Base-by-base conservation (phyloP, 2,113 vertebrate species). In the Sorex fumeus region DNA sequence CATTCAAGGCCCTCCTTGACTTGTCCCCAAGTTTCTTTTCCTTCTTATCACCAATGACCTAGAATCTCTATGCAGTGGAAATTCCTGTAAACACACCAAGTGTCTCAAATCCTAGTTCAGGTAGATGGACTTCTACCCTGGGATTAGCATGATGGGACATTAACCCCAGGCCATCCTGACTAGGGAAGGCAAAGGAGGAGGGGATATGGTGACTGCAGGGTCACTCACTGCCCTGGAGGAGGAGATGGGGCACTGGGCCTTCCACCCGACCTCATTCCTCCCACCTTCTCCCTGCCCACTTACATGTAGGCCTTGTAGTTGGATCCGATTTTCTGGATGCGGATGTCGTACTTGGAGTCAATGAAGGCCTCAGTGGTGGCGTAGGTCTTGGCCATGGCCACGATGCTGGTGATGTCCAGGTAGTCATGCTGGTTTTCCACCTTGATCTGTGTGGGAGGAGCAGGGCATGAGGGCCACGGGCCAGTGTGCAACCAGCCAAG, bases 261-360 rank as follows among this genome's bases (percentile, higher is more conserved):
- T 1, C 1, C 1, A 8, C 32, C 15, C 1, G 6, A 19, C 12
- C 40, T 21, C 0, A 6, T 75, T 12, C 53, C n/a, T 81, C 76
- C 85, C 0, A 53, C 57, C 72, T 11, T 8, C 64, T 40, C 0
- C 74, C 74, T 62, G 57, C 18, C 18, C 2, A 98, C 99, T 99
- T 97, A 99, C 99, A 99, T 99, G 98, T 99, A 99, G 8, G 99
- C 99, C 97, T 99, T 99, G 98, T 99, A 99, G 98, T 99, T 99
- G 98, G 45, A 98, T 84, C 99, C 99, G 0, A 99, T 99, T 97
- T 99, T 99, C 98, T 99, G 99, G 97, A 99, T 98, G 93, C 99
- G 98, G 95, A 99, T 99, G 97, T 99, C 99, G 0, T 99, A 99
- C 94, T 99, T 99, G 98, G 99, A 99, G 94, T 98, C 98, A 1